Evolutionary conservation across 2,888 invertebrate species (phyloP), one percentile per base, ranked within the genome.

Genomic region (Conchocele bisecta): DNA sequence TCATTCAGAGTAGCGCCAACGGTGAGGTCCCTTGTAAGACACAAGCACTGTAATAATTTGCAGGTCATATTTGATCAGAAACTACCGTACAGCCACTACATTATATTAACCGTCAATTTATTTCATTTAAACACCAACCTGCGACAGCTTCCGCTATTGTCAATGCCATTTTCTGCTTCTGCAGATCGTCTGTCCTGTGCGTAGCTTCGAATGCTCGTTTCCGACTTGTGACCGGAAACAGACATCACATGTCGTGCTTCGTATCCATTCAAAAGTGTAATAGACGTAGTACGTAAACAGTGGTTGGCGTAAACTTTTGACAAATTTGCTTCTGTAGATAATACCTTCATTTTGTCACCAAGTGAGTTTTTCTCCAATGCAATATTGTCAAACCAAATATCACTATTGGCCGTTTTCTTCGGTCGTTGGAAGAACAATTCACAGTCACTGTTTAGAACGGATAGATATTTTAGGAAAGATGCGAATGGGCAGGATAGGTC

Each of bases 241-340:
- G 66, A 44, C 66, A 66, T 72, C 0, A 61, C 66, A 61, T 72
- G 66, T 6, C 72, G 42, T 0, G 66, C 72, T 37, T 72, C 72
- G 53, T 29, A 66, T 7, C 61, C 41, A 33, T 66, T 48, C 1
- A 66, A 44, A 6, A 72, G 53, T n/a, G 61, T 66, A 13, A 72
- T 72, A 2, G 66, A 57, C 3, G 70, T 75, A 0, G 70, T 67
- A 24, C 75, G 9, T 13, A 71, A 51, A 41, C 70, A 75, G 35
- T 74, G 74, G 26, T 74, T 69, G 6, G 69, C 70, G 41, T 74
- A 74, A 22, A 17, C 50, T 33, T 42, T 53, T 9, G 56, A 68
- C 13, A 59, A 26, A 13, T 50, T 56, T 4, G 54, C 50, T 29
- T 68, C 33, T 35, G 24, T 15, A 1, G 59, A 64, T 5, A 73